Evolutionary conservation across 2,888 invertebrate species (phyloP).

Genomic region (Neoaliturus tenellus): DNA sequence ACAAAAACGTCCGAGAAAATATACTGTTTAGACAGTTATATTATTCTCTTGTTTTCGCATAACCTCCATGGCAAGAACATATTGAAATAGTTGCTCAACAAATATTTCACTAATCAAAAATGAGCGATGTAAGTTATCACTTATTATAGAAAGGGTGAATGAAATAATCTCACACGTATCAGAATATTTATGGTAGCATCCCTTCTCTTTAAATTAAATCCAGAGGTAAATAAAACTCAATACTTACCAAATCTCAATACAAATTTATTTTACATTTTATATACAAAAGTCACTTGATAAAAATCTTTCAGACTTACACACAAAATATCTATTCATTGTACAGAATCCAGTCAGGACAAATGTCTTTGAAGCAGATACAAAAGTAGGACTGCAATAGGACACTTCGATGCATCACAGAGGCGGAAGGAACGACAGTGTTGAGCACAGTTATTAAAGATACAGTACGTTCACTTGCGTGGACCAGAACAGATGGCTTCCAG

Average conservation of each 20-base stretch:
- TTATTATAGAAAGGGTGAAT: too few species aligned
- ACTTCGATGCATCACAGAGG: neutral
- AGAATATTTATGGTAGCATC: too few species aligned
- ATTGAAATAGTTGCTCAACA: too few species aligned
- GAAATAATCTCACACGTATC: too few species aligned
- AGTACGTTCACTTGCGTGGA: neutral
- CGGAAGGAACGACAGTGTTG: neutral
- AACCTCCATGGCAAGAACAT: too few species aligned
- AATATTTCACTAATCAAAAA: too few species aligned
- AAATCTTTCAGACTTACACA: neutral
- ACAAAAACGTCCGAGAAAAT: too few species aligned
- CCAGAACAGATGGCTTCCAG: neutral
- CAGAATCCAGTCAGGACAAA: neutral
- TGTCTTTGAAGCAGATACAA: neutral
- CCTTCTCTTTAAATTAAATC: too few species aligned
- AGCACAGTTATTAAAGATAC: neutral
- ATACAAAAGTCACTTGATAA: conserved; percentile 18
- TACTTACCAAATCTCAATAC: conserved; percentile 7
- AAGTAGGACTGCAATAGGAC: neutral
- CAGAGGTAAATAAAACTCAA: neutral
- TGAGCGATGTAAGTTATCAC: too few species aligned
- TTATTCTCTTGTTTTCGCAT: too few species aligned
- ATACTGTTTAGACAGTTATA: too few species aligned
- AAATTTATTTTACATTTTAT: conserved; percentile 33
- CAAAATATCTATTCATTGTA: neutral